Conservation (phyloP, 2,888 invertebrate species). For the Torymus tubicola region DNA sequence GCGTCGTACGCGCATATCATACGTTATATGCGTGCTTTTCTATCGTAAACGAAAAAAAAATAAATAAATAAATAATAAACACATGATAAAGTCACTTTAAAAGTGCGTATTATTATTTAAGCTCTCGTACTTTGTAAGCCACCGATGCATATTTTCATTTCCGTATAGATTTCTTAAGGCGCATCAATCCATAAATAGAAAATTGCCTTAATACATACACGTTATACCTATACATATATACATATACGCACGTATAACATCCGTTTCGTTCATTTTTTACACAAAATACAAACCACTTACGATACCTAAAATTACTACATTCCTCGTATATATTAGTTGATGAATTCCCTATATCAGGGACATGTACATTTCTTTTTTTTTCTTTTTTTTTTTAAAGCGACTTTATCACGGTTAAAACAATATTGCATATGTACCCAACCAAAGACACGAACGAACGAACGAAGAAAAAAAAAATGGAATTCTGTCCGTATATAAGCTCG, state of each 20-base stretch:
- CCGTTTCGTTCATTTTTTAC: conserved; percentile 11
- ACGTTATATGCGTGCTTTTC: conserved; percentile 47
- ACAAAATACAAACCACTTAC: not conserved
- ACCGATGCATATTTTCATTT: conserved; percentile 27
- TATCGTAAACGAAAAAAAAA: conserved; percentile 40
- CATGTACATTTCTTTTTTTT: conserved; percentile 21
- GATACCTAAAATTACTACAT: conserved; percentile 37
- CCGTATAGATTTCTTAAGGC: conserved; percentile 33
- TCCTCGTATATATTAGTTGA: conserved; percentile 15
- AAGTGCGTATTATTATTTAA: conserved; percentile 1
- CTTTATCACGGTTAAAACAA: conserved; percentile 39
- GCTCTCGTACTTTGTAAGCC: conserved; percentile 3
- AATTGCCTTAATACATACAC: too few species aligned
- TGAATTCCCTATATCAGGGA: not conserved
- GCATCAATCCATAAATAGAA: conserved; percentile 19
- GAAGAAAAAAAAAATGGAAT: not conserved
- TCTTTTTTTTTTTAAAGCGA: conserved; percentile 42
- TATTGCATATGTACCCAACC: conserved; percentile 47
- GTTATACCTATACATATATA: too few species aligned
- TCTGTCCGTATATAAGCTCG: conserved; percentile 49
- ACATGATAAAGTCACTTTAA: conserved; percentile 51
- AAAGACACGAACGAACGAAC: conserved; percentile 45
- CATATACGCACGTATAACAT: not conserved
- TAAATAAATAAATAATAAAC: not conserved
- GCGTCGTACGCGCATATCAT: conserved; percentile 45